Evolutionary conservation across 35 echinoderm and acorn worm genomes (phyloP).

Genomic region (Acanthaster planci): DNA sequence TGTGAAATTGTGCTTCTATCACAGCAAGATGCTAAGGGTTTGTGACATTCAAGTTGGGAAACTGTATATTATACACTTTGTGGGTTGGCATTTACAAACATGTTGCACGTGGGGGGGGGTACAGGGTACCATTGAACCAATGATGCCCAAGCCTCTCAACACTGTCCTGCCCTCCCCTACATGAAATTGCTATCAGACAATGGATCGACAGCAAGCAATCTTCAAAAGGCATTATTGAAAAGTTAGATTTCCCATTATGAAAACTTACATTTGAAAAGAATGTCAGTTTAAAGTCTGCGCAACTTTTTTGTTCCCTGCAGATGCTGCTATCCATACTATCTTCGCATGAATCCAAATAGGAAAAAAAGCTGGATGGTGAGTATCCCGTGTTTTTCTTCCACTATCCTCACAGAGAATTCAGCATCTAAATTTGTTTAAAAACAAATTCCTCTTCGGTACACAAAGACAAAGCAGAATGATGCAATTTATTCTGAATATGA

Average conservation of each 20-base stretch:
- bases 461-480: background rate
- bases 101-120: too few species aligned
- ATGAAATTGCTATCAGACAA: too few species aligned
- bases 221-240: too few species aligned
- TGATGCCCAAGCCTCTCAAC: too few species aligned
- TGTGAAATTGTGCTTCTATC: background rate
- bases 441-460: too few species aligned
- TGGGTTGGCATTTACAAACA: background rate
- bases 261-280: too few species aligned
- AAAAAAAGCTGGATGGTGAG: slow-evolving; percentile 97
- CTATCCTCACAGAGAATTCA: background rate
- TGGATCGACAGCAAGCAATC: too few species aligned
- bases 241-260: too few species aligned
- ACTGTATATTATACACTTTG: background rate
- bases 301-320: slow-evolving; percentile 58
- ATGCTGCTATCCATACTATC: slow-evolving; percentile 74
- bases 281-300: too few species aligned
- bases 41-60: background rate
- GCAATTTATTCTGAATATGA: background rate
- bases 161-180: too few species aligned
- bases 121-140: too few species aligned
- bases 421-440: background rate
- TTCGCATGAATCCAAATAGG: slow-evolving; percentile 56
- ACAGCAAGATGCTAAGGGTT: background rate
- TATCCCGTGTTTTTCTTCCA: background rate